phyloP scores from a whole-genome alignment of 1,140 invertebrate species.

The Drosophila sturtevanti region DNA sequence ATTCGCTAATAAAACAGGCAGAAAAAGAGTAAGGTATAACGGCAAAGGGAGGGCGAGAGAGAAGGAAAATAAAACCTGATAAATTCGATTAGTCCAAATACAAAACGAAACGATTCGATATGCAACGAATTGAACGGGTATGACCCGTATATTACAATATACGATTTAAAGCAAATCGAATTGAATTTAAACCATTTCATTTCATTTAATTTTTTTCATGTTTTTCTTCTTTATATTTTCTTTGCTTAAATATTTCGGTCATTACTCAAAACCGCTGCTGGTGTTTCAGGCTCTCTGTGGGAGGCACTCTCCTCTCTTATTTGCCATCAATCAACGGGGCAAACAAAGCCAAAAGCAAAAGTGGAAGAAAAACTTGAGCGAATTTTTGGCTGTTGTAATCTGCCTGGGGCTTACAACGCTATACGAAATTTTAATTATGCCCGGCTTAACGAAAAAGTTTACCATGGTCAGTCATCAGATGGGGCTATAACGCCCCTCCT shows the following conservation, averaged over 20 bases:
- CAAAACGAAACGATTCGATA: slow-evolving; percentile 29
- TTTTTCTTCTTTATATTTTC: not conserved
- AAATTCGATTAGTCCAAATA: slow-evolving; percentile 47
- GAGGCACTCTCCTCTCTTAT: slow-evolving; percentile 36
- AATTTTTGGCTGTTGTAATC: slow-evolving; percentile 58
- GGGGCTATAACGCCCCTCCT: not conserved
- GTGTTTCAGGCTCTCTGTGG: not conserved
- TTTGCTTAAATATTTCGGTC: slow-evolving; percentile 50
- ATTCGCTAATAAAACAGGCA: slow-evolving; percentile 44
- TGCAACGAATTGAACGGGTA: slow-evolving; percentile 8
- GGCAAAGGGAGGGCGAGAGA: not conserved
- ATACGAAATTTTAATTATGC: slow-evolving; percentile 75
- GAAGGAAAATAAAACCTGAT: not conserved
- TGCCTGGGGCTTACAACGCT: slow-evolving; percentile 63
- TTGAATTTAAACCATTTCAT: slow-evolving; percentile 38
- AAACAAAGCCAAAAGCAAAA: slow-evolving; percentile 60
- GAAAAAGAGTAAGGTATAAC: not conserved
- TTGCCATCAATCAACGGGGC: slow-evolving; percentile 67
- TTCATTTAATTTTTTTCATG: no score
- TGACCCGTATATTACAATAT: slow-evolving; percentile 12
- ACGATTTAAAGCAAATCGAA: slow-evolving; percentile 27
- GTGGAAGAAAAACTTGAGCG: slow-evolving; percentile 23
- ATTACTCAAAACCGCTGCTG: slow-evolving; percentile 8
- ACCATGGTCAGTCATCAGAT: slow-evolving; percentile 52
- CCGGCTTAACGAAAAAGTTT: slow-evolving; percentile 72